A percentile compares a stretch with the other conserved stretches of the same genome.
Conservation (phyloP, 2,113 vertebrate genomes). For the Nycticryphes semicollaris region DNA sequence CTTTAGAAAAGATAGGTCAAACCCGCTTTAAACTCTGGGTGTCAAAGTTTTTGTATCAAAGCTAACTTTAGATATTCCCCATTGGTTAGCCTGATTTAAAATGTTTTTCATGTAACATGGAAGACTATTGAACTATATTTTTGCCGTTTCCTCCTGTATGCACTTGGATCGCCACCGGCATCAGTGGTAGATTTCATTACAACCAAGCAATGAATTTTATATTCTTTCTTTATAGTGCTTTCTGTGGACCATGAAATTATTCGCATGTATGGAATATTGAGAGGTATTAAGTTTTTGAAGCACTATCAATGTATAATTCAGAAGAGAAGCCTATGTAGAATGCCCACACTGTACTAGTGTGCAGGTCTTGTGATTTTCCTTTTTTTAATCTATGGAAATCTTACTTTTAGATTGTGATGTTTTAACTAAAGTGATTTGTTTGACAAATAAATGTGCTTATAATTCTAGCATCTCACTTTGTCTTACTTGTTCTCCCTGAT, state of each 20-base stretch:
- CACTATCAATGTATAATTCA: slow-evolving; percentile 8
- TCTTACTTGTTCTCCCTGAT: not conserved
- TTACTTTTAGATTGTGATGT: not conserved
- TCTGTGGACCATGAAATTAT: slow-evolving; percentile 51
- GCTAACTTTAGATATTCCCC: not conserved
- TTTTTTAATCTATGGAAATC: not conserved
- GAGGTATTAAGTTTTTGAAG: not conserved
- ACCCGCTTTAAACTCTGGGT: not conserved
- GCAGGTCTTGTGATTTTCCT: not conserved
- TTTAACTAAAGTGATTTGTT: not conserved
- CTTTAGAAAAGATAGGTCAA: not conserved
- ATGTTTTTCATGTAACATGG: not conserved
- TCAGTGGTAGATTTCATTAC: slow-evolving; percentile 29
- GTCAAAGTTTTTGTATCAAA: not conserved
- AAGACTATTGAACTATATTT: slow-evolving; percentile 1
- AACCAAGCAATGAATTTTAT: slow-evolving; percentile 29
- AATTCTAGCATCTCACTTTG: not conserved
- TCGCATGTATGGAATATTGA: not conserved
- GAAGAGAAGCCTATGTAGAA: not conserved
- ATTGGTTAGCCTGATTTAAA: not conserved
- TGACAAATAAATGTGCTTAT: not conserved
- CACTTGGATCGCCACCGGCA: not conserved
- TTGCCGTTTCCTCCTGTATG: not conserved
- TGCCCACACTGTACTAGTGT: not conserved
- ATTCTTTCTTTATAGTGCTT: not conserved